Percentiles rank a stretch among this genome's conserved stretches.
Conservation (phyloP, 2,888 invertebrate species). For the Cephus pygmeus region DNA sequence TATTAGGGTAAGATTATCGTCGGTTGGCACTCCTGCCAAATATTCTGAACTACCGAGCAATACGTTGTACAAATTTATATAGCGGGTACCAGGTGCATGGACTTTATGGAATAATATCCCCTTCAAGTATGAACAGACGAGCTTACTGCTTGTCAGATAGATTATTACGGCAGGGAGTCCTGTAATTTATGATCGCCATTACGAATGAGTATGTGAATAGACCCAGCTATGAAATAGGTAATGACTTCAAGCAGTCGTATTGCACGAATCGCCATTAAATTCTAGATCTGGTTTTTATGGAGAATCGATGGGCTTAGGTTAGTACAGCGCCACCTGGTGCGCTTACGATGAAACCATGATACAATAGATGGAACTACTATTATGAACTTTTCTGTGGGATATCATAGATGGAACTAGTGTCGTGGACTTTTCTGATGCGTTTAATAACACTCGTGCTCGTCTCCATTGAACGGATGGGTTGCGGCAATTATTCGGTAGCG, state of each 20-base stretch:
- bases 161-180: neutral
- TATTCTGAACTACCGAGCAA: neutral
- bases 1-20: neutral
- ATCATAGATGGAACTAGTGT: neutral
- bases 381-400: too few species aligned
- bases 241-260: neutral
- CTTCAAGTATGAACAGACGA: neutral
- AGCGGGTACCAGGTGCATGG: neutral
- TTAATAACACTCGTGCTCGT: neutral
- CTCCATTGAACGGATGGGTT: neutral
- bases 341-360: too few species aligned
- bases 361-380: too few species aligned
- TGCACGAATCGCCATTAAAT: neutral
- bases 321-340: neutral
- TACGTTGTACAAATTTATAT: neutral
- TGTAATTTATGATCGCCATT: neutral
- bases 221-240: neutral
- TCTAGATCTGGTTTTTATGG: neutral
- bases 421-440: neutral
- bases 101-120: neutral
- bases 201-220: neutral
- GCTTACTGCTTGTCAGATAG: neutral
- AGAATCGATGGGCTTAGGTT: neutral
- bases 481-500: neutral
- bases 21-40: neutral